Conservation (phyloP, 2,113 vertebrate species). For the Herpetotheres cachinnans region DNA sequence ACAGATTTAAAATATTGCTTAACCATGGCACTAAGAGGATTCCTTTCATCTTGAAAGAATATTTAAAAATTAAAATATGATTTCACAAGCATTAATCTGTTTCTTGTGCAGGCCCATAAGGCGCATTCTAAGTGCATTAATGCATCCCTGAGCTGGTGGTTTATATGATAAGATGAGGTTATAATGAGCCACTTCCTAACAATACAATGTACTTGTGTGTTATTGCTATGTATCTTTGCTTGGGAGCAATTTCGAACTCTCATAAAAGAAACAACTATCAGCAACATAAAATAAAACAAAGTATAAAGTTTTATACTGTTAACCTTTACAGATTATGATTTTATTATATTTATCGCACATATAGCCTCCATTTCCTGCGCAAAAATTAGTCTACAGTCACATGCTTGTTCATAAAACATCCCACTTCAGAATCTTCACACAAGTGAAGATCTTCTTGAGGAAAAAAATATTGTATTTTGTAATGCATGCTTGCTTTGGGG, state of each 20-base stretch:
- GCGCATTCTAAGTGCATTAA: conserved; percentile 44
- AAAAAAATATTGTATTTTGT: not conserved
- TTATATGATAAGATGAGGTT: conserved; percentile 45
- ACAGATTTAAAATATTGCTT: conserved; percentile 60
- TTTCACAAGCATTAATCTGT: conserved; percentile 59
- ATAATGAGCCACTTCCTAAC: conserved; percentile 54
- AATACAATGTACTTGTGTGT: conserved; percentile 28
- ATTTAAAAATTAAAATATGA: conserved; percentile 69
- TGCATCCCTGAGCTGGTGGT: conserved; percentile 30
- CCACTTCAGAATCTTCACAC: not conserved
- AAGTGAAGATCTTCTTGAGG: not conserved
- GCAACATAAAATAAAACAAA: not conserved
- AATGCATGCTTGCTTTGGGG: not conserved
- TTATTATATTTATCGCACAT: not conserved
- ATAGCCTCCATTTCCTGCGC: not conserved
- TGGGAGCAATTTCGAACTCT: conserved; percentile 41
- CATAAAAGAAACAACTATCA: conserved; percentile 38
- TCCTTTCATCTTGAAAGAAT: conserved; percentile 48
- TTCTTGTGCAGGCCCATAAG: conserved; percentile 30
- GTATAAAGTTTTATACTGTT: not conserved
- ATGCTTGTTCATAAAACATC: not conserved
- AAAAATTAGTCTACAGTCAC: not conserved
- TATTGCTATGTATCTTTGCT: conserved; percentile 51
- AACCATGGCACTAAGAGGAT: conserved; percentile 12
- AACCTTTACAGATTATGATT: not conserved